Base-by-base conservation (phyloP, 2,888 invertebrate genomes). In the Aquatica leii region DNA sequence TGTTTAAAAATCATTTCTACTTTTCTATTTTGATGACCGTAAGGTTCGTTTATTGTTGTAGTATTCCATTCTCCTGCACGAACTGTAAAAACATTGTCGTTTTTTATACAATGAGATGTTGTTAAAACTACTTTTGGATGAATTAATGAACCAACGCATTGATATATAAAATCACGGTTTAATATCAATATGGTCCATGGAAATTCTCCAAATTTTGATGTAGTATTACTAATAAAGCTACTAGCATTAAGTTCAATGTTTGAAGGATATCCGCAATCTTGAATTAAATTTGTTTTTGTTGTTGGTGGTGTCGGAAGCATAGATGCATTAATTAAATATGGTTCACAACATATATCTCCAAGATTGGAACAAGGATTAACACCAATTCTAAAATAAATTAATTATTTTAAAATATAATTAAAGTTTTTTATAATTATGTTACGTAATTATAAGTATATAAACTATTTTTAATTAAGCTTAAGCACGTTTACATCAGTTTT, bases 151-250 rank as follows among this genome's bases (percentile, higher is more conserved):
- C 91, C 93, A 0, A 92, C 92, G 17, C 91, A 92, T 2, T 89
- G 84, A 78, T 91, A 93, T 8, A 86, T 78, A 66, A 84, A 83
- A 8, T 85, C 73, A 73, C 82, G 83, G 62, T 83, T 82, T 67
- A 90, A 78, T 24, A 91, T 81, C 0, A 90, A 90, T 0, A 88
- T 86, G 88, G 91, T 90, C 92, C 92, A 92, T 0, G 91, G 90
- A 76, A 90, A 92, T 78, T 92, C 91, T 0, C 87, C 91, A 66
- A 87, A 91, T 69, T 90, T 87, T 0, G 85, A 84, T 21, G 8
- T 1, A 2, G 49, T 11, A 2, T 9, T 2, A 20, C 49, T 37
- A 8, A 20, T 11, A 1, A 12, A 0, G 8, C 18, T 1, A 6
- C 24, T 6, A 4, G 6, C 4, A 20, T 37, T 50, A 0, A 9